phyloP scores from a whole-genome alignment of 2,113 vertebrate species.

The Saguinus imperator region DNA sequence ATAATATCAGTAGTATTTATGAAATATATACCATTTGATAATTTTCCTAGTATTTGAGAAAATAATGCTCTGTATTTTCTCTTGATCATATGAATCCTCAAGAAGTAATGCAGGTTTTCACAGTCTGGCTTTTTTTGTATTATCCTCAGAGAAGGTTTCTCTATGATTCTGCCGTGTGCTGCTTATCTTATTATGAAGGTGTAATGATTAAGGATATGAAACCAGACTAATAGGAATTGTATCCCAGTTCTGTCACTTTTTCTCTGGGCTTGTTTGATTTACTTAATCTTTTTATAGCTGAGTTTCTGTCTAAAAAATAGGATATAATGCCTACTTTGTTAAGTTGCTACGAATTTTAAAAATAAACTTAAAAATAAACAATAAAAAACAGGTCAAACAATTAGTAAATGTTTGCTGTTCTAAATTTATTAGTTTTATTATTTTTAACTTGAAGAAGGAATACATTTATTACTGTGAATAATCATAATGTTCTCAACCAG shows the following conservation, averaged over 20 bases:
- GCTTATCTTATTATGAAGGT: background rate
- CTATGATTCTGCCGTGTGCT: background rate
- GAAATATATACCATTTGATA: constrained; percentile 1
- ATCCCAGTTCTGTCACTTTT: background rate
- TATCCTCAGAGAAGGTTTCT: background rate
- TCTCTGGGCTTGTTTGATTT: background rate
- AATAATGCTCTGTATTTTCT: background rate
- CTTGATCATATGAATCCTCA: background rate
- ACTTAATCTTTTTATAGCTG: background rate
- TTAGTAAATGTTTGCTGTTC: background rate
- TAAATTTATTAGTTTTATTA: constrained; percentile 38
- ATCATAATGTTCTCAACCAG: background rate
- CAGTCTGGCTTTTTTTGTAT: background rate
- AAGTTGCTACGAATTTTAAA: background rate
- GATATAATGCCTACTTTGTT: background rate
- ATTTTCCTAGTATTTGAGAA: background rate
- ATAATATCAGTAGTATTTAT: background rate
- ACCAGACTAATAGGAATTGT: background rate
- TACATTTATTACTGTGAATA: background rate
- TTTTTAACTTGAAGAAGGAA: background rate
- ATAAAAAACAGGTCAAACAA: background rate
- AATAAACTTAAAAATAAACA: background rate
- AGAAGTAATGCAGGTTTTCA: background rate
- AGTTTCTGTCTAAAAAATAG: constrained; percentile 15
- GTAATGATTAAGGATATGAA: background rate